These are phyloP conservation scores for Andrena flavipes DNA, from an alignment of 2,888 invertebrate genomes.

Conservation along the genomic window DNA sequence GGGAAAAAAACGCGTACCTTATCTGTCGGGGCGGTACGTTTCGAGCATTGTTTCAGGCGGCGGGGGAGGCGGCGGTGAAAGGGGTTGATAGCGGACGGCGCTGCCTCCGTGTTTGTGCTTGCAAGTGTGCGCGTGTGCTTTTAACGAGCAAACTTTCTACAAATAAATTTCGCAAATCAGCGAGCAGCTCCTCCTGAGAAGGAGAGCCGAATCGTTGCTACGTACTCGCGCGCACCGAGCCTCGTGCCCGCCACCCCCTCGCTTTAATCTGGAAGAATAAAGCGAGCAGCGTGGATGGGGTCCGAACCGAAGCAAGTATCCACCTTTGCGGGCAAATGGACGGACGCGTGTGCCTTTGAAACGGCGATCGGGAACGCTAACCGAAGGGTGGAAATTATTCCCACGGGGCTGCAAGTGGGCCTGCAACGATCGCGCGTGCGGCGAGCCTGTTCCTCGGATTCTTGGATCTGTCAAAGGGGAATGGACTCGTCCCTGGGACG, in stretches of 20 bases:
- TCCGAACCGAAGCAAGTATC: slow-evolving; percentile 11
- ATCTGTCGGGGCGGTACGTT: slow-evolving; percentile 42
- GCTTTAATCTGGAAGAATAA: slow-evolving; percentile 42
- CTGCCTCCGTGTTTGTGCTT: slow-evolving; percentile 1
- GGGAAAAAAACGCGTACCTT: slow-evolving; percentile 42
- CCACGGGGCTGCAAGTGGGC: not conserved
- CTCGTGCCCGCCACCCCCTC: slow-evolving; percentile 4
- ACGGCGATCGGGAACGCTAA: slow-evolving; percentile 12
- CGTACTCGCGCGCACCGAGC: slow-evolving; percentile 19
- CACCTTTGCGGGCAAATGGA: slow-evolving; percentile 6
- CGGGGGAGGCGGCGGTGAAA: slow-evolving; percentile 5
- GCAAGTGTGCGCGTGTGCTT: slow-evolving; percentile 49
- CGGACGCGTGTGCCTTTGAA: not conserved
- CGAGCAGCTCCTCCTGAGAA: slow-evolving; percentile 58
- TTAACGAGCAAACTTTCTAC: slow-evolving; percentile 76
- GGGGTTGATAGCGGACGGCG: slow-evolving; percentile 34
- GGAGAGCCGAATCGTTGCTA: slow-evolving; percentile 26
- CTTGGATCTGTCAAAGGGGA: not conserved
- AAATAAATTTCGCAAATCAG: slow-evolving; percentile 75
- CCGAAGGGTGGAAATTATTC: slow-evolving; percentile 23
- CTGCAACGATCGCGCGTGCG: not conserved
- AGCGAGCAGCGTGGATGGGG: slow-evolving; percentile 21
- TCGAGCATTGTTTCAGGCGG: slow-evolving; percentile 54
- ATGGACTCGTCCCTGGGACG: not conserved
- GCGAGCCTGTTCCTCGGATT: not conserved